Conservation (phyloP, 2,797 vertebrate genomes). For the Balearica regulorum region DNA sequence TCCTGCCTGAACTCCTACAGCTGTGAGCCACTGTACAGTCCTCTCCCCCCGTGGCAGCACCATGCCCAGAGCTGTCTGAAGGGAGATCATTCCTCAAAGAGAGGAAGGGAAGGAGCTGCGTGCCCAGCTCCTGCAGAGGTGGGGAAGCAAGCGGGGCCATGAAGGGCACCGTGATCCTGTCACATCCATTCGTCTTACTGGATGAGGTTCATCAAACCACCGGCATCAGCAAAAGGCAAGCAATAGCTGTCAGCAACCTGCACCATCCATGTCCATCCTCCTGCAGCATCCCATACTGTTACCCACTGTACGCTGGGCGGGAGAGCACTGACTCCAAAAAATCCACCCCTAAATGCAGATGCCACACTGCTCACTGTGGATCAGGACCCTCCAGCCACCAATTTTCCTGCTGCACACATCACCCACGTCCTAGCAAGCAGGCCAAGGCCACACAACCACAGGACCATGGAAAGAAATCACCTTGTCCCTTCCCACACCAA, state of each 20-base stretch:
- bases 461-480: not conserved
- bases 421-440: not conserved
- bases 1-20: constrained; percentile 22
- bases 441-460: not conserved
- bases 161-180: not conserved
- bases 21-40: not conserved
- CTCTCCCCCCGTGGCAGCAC: not conserved
- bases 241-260: not conserved
- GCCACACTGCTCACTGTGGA: rapidly evolving
- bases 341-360: rapidly evolving
- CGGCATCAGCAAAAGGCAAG: not conserved
- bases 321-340: not conserved
- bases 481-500: not conserved
- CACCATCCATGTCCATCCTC: not conserved
- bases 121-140: rapidly evolving
- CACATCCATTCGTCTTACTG: not conserved
- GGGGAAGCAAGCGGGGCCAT: not conserved
- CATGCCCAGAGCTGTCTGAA: not conserved
- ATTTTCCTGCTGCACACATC: not conserved
- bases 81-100: not conserved
- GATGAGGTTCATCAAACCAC: not conserved
- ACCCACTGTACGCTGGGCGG: rapidly evolving
- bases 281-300: not conserved
- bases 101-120: not conserved
- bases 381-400: not conserved